A percentile compares a stretch with the other conserved stretches of the same genome.
These are phyloP conservation scores for Tretioscincus oriximinensis DNA, from an alignment of 2,113 vertebrate species.

Conservation along the genomic window DNA sequence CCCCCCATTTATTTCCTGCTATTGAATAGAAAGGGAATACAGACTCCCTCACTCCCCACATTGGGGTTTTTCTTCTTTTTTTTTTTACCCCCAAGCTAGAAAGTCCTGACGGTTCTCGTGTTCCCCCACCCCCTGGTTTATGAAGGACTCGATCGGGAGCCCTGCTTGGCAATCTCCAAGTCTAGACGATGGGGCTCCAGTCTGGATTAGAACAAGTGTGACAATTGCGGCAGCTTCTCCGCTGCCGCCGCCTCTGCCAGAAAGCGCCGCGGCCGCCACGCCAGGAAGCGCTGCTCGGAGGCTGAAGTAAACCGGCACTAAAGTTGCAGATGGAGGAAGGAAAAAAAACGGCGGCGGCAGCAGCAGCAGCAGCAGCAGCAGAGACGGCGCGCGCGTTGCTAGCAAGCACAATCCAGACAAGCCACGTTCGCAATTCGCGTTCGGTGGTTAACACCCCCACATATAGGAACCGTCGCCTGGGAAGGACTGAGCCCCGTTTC, in stretches of 20 bases:
- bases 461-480: background rate
- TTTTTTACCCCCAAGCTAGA: too few relatives aligned
- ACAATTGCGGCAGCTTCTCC: background rate
- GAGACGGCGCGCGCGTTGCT: background rate
- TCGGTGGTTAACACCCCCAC: background rate
- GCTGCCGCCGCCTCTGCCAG: too few relatives aligned
- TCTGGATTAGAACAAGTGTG: slow-evolving; percentile 11
- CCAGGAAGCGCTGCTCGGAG: slow-evolving; percentile 5
- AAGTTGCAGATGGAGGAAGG: background rate
- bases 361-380: too few relatives aligned
- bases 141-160: too few relatives aligned
- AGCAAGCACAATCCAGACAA: background rate
- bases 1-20: background rate
- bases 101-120: background rate
- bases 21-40: background rate
- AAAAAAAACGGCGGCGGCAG: too few relatives aligned
- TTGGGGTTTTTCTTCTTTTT: background rate
- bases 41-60: background rate
- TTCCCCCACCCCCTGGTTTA: background rate
- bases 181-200: background rate
- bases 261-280: background rate
- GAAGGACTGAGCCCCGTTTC: background rate
- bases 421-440: background rate
- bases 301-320: background rate
- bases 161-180: background rate